Evolutionary conservation across 2,113 vertebrate species (phyloP), one percentile per base, ranked within the genome.

Genomic region (Neotoma lepida): DNA sequence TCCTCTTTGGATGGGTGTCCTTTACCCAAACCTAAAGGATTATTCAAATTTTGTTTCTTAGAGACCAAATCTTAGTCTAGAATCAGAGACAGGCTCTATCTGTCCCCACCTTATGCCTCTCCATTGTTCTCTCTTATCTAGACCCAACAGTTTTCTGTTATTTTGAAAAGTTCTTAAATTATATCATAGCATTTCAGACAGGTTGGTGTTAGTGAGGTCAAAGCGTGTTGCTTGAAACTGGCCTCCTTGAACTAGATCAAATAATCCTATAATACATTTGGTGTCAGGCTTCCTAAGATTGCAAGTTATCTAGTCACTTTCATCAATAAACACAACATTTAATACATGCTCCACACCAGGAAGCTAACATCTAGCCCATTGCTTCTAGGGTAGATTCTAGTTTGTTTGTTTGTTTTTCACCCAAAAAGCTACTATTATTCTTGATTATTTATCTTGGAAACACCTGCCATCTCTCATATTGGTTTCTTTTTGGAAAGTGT

Each of bases 231-330:
- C 30, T 35, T 92, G 39, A 15, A 73, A 54, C 28, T 68, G 41
- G 7, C 28, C 7, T 90, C 66, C 4, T 94, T 49, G 13, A 86
- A 28, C 41, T 70, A 44, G n/a, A 39, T 71, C 68, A 71, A 20
- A 20, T 20, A 73, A 51, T 33, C 64, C 30, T 81, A 49, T n/a
- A 95, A 54, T 41, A 88, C 56, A 35, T 39, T 95, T 88, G 17
- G 70, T 61, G 68, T 73, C 18, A 63, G 14, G 0, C 51, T 93
- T 88, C 66, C 71, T 24, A 96, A 88, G 10, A 28, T 74, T 54
- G 10, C n/a, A 61, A 35, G 87, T 89, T 81, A n/a, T 28, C n/a
- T 89, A 46, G 73, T 88, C 41, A 86, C 49, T 89, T 96, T 71
- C 73, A 88, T 85, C 18, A 86, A 63, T 3, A 91, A 68, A 66